These are phyloP conservation scores for Lordiphosa clarofinis DNA, from an alignment of 1,140 invertebrate genomes.

Conservation along the genomic window DNA sequence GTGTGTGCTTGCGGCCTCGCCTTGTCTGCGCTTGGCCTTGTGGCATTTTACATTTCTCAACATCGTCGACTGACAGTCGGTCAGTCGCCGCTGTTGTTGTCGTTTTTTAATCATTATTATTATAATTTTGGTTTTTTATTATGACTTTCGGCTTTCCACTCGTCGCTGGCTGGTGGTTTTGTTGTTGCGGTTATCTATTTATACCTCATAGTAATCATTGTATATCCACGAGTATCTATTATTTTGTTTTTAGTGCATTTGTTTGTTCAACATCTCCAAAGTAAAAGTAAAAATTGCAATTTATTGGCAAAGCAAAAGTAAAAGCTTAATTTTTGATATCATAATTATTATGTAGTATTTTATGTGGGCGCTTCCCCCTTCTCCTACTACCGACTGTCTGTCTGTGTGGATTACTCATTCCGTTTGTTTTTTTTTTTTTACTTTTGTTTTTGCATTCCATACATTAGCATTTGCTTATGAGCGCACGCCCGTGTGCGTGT, in stretches of 20 bases:
- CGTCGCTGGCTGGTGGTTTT: slow-evolving; percentile 28
- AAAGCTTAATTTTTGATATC: slow-evolving; percentile 46
- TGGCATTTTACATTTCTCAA: slow-evolving; percentile 75
- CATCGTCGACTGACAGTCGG: slow-evolving; percentile 20
- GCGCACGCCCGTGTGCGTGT: slow-evolving; percentile 20
- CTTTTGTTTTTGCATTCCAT: slow-evolving; percentile 41
- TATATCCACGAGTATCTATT: slow-evolving; percentile 37
- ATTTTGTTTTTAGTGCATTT: slow-evolving; percentile 44
- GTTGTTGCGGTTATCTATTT: slow-evolving; percentile 61
- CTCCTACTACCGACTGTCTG: slow-evolving; percentile 11
- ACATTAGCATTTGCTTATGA: slow-evolving; percentile 15
- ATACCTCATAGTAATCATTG: slow-evolving; percentile 17
- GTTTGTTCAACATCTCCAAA: slow-evolving; percentile 33
- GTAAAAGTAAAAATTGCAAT: slow-evolving; percentile 49
- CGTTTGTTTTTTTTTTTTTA: slow-evolving; percentile 28
- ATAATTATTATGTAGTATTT: slow-evolving; percentile 23
- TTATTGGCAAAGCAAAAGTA: slow-evolving; percentile 46
- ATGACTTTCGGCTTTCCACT: slow-evolving; percentile 63
- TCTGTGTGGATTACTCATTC: slow-evolving; percentile 33
- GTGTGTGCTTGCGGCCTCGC: slow-evolving; percentile 64
- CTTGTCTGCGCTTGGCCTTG: slow-evolving; percentile 77
- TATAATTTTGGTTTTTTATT: slow-evolving; percentile 43
- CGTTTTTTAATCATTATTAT: slow-evolving; percentile 72
- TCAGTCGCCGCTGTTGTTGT: slow-evolving; percentile 24
- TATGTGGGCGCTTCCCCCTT: slow-evolving; percentile 1